Evolutionary conservation across 2,888 invertebrate species (phyloP).

Genomic region (Microplitis deprimator): DNA sequence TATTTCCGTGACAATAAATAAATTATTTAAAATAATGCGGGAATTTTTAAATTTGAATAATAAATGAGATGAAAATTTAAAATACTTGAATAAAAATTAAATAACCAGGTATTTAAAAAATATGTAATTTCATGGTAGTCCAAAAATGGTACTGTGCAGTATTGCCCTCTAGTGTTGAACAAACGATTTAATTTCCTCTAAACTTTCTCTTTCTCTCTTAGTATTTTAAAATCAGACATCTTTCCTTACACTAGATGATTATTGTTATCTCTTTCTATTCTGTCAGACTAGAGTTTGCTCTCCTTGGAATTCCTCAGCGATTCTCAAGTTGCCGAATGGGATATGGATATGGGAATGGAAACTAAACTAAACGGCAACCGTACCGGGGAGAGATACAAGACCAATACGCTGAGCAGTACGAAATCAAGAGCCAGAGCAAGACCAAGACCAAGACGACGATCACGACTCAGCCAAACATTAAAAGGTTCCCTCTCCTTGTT

Average conservation of each 20-base stretch:
- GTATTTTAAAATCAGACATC: too few species aligned
- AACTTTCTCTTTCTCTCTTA: not conserved
- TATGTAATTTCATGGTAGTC: not conserved
- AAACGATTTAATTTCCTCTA: not conserved
- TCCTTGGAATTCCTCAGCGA: not conserved
- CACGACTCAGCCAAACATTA: not conserved
- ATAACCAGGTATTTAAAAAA: not conserved
- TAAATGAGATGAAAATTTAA: too few species aligned
- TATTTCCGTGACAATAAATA: too few species aligned
- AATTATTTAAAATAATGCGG: too few species aligned
- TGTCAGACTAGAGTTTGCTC: not conserved
- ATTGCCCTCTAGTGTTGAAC: slow-evolving; percentile 5
- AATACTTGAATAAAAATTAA: too few species aligned
- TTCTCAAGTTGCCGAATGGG: slow-evolving; percentile 1
- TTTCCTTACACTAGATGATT: not conserved
- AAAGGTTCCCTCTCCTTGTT: not conserved
- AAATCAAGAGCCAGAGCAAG: not conserved
- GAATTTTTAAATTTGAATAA: too few species aligned
- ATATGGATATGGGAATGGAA: not conserved
- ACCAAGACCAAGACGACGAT: not conserved
- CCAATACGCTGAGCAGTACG: not conserved
- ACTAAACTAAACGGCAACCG: not conserved
- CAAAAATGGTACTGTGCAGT: not conserved
- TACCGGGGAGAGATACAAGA: not conserved
- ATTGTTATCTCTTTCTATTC: not conserved